A percentile compares a stretch with the other conserved stretches of the same genome.
Evolutionary conservation across 2,113 vertebrate genomes (phyloP).

Genomic region (Addax nasomaculatus): DNA sequence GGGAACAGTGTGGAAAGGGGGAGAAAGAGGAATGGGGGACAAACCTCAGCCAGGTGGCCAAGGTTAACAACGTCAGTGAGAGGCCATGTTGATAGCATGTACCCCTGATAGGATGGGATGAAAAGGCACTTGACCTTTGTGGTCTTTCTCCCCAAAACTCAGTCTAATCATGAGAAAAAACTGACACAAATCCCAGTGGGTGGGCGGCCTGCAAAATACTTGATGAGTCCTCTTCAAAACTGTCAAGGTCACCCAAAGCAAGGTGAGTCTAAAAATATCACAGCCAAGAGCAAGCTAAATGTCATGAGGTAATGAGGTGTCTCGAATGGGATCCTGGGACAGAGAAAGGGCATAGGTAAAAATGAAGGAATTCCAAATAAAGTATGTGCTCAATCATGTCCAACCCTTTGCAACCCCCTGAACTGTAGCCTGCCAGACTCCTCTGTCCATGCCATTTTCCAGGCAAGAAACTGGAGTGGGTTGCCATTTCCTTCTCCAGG

Average conservation of each 20-base stretch:
- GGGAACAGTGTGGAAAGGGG: background rate
- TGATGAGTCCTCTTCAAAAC: background rate
- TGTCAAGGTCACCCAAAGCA: background rate
- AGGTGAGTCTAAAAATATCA: background rate
- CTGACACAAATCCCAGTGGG: background rate
- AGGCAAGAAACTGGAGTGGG: background rate
- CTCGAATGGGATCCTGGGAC: background rate
- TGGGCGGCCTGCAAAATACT: background rate
- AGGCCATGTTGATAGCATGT: background rate
- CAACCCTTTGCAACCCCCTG: background rate
- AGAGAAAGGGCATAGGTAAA: background rate
- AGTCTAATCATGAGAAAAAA: background rate
- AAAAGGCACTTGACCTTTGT: background rate
- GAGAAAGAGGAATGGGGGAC: background rate
- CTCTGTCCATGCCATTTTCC: background rate
- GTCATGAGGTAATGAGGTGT: background rate
- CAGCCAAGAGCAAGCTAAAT: background rate
- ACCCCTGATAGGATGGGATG: too few relatives aligned
- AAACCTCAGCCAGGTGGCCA: background rate
- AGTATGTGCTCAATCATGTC: background rate
- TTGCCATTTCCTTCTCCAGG: background rate
- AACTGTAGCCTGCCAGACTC: background rate
- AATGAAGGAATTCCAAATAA: background rate
- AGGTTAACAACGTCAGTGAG: background rate
- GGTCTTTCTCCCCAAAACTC: background rate